These are phyloP conservation scores for Acronicta alni DNA, from an alignment of 2,888 invertebrate genomes.

Conservation along the genomic window DNA sequence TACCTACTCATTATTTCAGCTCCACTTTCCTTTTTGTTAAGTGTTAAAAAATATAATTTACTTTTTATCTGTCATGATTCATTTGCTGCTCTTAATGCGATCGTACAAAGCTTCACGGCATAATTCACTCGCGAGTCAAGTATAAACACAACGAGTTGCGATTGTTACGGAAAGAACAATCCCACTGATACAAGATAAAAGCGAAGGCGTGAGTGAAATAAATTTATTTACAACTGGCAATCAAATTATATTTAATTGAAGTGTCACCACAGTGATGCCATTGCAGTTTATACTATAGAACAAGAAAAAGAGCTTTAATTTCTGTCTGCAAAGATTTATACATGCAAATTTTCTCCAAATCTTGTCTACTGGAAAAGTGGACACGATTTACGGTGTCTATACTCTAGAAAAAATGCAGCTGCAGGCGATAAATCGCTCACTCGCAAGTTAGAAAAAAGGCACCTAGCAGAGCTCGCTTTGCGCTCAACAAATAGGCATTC, in stretches of 20 bases:
- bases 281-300: slow-evolving; percentile 21
- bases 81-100: slow-evolving; percentile 52
- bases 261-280: slow-evolving; percentile 66
- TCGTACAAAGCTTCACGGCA: slow-evolving; percentile 59
- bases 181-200: slow-evolving; percentile 82
- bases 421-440: slow-evolving; percentile 76
- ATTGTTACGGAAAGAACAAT: slow-evolving; percentile 83
- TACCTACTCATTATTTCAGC: not conserved
- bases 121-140: slow-evolving; percentile 71
- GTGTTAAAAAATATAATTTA: slow-evolving; percentile 18
- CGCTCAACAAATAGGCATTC: slow-evolving; percentile 71
- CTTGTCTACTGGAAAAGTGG: slow-evolving; percentile 61
- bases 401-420: slow-evolving; percentile 68
- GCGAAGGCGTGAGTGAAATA: slow-evolving; percentile 79
- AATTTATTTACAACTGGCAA: slow-evolving; percentile 78
- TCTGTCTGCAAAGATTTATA: slow-evolving; percentile 41
- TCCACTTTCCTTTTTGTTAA: slow-evolving; percentile 5
- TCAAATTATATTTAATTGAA: slow-evolving; percentile 82
- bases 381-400: slow-evolving; percentile 68
- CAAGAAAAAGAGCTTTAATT: slow-evolving; percentile 13
- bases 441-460: slow-evolving; percentile 66
- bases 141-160: slow-evolving; percentile 75
- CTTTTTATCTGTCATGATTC: slow-evolving; percentile 40
- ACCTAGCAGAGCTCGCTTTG: slow-evolving; percentile 61
- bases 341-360: slow-evolving; percentile 51